phyloP scores from a whole-genome alignment of 2,888 invertebrate species.

The Plagodis pulveraria region DNA sequence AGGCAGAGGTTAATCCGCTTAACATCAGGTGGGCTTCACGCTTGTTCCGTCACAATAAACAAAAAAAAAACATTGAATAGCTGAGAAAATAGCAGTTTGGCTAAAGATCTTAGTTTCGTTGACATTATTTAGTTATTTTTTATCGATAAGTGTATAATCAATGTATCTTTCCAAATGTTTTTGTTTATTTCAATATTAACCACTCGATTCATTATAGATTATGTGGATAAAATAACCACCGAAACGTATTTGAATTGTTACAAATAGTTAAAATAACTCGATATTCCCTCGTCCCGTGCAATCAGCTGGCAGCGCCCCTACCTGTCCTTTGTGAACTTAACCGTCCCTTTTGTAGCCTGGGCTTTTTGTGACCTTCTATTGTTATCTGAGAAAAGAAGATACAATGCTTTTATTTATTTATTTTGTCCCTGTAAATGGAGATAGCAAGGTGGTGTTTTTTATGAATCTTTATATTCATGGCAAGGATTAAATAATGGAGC shows the following conservation, averaged over 20 bases:
- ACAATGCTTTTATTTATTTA: slow-evolving; percentile 53
- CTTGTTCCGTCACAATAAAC: too few relatives aligned
- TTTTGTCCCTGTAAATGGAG: slow-evolving; percentile 44
- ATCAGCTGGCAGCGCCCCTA: slow-evolving; percentile 43
- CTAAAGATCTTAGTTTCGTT: too few relatives aligned
- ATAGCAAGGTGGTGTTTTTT: slow-evolving; percentile 34
- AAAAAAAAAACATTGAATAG: too few relatives aligned
- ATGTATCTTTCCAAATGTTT: too few relatives aligned
- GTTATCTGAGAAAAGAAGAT: slow-evolving; percentile 51
- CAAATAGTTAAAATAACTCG: neutral
- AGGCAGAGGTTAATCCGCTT: too few relatives aligned
- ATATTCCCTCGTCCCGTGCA: slow-evolving; percentile 28
- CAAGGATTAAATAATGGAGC: slow-evolving; percentile 34
- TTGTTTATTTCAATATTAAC: too few relatives aligned
- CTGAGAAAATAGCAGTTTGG: too few relatives aligned
- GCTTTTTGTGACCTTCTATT: slow-evolving; percentile 63
- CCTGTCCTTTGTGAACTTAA: slow-evolving; percentile 54
- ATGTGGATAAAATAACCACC: too few relatives aligned
- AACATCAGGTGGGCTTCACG: too few relatives aligned
- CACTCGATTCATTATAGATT: too few relatives aligned
- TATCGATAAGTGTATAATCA: too few relatives aligned
- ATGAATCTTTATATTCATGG: slow-evolving; percentile 33
- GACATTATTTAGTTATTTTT: too few relatives aligned
- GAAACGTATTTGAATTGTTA: neutral
- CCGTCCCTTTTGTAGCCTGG: slow-evolving; percentile 57